Base-by-base conservation (phyloP, 2,888 invertebrate species). In the Sphinx pinastri region DNA sequence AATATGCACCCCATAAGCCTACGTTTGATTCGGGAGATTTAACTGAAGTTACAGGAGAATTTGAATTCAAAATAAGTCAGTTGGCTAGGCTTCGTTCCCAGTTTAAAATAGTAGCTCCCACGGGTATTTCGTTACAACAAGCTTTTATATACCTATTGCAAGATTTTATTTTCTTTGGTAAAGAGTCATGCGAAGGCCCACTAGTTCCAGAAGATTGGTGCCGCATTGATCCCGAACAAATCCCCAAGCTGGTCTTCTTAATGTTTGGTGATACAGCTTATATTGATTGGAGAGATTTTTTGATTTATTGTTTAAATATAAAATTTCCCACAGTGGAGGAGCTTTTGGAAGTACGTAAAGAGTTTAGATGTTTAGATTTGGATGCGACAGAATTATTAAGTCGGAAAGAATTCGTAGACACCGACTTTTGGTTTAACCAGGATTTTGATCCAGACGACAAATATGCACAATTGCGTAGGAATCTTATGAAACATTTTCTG, bases 241-340 rank as follows among this genome's bases (percentile, higher is more conserved):
- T 95, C 45, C 84, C 91, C 0, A 89, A 87, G 75, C 76, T 95
- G 54, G 88, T 95, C 0, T 82, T 82, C 68, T 76, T 83, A 52
- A 72, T 96, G 16, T 96, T 95, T 80, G 95, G 95, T 0, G 91
- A 94, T 60, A 90, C 91, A 0, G 93, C 93, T 12, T 95, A 94
- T 73, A 79, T 96, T 12, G 95, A 96, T 77, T 96, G 96, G 96
- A 94, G 95, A 78, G 96, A 96, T 82, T 96, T 96, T 78, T 86
- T 96, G 13, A 89, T 96, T 74, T 95, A 94, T 78, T 95, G 95
- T 79, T 81, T 96, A 51, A 92, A 95, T 76, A 80, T 96, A 12
- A 86, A 89, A 59, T 95, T 90, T 81, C 96, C 96, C 0, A 93
- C 86, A 0, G 84, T 93, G 51, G 89, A 91, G 2, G 94, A 96